Base-by-base conservation (phyloP, 2,888 invertebrate genomes). In the Terebella lapidaria region DNA sequence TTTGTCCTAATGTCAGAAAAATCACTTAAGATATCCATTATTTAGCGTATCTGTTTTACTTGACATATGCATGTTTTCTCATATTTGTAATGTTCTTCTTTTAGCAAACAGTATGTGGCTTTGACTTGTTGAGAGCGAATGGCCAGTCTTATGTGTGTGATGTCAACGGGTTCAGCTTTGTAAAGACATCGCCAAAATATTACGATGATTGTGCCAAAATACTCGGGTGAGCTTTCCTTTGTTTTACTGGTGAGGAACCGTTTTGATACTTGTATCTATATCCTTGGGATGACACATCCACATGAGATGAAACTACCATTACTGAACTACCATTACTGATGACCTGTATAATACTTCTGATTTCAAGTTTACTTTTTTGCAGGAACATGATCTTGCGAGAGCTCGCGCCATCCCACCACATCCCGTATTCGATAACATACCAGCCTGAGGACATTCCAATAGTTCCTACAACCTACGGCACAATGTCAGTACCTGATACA, bases 201-300 rank as follows among this genome's bases (percentile, higher is more conserved):
- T 99, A 99, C 79, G 99, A 99, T 81, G 99, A 99, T 77, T 97
- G 96, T 81, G 96, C 97, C 25, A 94, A 96, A 83, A 97, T 99
- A 56, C 65, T 81, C 35, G 79, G 79, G 76, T 81, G 67, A 66
- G 73, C 63, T 15, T 15, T n/a, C 10, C 42, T 35, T 35, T 15
- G 42, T n/a, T 15, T 35, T 15, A 15, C 42, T 15, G 10, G n/a
- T 35, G n/a, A n/a, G n/a, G n/a, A n/a, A n/a, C n/a, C n/a, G n/a
- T n/a, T n/a, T n/a, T n/a, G n/a, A n/a, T n/a, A n/a, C n/a, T n/a
- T n/a, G n/a, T n/a, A n/a, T n/a, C n/a, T n/a, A n/a, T n/a, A n/a
- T n/a, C n/a, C n/a, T n/a, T n/a, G n/a, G n/a, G n/a, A n/a, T n/a
- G n/a, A n/a, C n/a, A n/a, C n/a, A n/a, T n/a, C n/a, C n/a, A n/a